Conservation (phyloP, 2,113 vertebrate species). For the Actenoides hombroni region DNA sequence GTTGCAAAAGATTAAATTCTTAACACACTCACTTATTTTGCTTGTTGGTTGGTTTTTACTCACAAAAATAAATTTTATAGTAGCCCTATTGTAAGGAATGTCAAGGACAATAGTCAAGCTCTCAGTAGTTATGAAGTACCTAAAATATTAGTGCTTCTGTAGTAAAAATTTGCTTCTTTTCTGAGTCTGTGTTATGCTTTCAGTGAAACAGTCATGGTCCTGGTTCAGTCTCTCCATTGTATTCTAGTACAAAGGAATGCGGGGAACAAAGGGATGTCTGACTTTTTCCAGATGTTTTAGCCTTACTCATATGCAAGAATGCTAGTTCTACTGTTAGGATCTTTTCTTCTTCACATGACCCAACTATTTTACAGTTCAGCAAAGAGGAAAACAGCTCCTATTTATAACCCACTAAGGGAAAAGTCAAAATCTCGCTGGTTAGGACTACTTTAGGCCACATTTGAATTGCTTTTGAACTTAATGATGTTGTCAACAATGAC, state of each 20-base stretch:
- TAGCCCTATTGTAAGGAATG: background rate
- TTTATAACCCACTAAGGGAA: background rate
- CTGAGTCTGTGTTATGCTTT: background rate
- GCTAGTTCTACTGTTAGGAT: background rate
- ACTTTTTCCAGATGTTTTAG: background rate
- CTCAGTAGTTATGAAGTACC: background rate
- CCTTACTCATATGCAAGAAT: background rate
- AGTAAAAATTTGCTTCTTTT: background rate
- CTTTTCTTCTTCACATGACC: background rate
- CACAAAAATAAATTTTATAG: background rate
- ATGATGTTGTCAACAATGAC: background rate
- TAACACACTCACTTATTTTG: background rate
- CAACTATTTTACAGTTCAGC: background rate
- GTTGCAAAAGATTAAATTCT: background rate
- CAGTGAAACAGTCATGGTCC: background rate
- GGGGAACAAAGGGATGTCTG: background rate
- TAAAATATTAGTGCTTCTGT: background rate
- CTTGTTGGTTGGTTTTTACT: background rate
- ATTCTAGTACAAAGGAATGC: background rate
- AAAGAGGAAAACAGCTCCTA: background rate
- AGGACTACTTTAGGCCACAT: background rate
- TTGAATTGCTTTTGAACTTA: background rate
- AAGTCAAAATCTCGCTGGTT: background rate
- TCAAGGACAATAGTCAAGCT: background rate
- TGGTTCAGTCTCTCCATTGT: background rate